Evolutionary conservation across 2,797 vertebrate genomes (phyloP).

Genomic region (Brachyalestes nurse): DNA sequence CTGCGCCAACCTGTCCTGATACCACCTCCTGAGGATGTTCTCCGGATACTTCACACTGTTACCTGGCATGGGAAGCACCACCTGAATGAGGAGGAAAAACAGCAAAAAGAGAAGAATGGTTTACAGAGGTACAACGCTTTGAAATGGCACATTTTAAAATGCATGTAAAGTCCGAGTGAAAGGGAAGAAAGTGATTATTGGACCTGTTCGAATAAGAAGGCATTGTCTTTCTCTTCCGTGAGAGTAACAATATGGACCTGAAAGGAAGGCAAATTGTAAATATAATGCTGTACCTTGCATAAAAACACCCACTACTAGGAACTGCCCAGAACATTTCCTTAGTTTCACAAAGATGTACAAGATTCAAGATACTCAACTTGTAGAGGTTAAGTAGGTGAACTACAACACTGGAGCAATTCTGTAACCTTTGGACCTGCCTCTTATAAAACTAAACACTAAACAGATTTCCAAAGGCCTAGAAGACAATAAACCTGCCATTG

Average conservation of each 20-base stretch:
- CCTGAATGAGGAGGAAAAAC: constrained; percentile 68
- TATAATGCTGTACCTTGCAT: not conserved
- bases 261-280: not conserved
- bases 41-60: constrained; percentile 89
- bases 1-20: constrained; percentile 80
- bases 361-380: too few relatives aligned
- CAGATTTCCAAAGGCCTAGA: too few relatives aligned
- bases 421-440: too few relatives aligned
- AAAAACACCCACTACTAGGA: not conserved
- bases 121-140: not conserved
- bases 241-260: constrained; percentile 78
- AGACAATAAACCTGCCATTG: too few relatives aligned
- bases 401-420: too few relatives aligned
- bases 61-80: constrained; percentile 94
- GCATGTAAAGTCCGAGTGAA: too few relatives aligned
- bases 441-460: too few relatives aligned
- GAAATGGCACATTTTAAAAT: not conserved
- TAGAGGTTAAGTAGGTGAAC: too few relatives aligned
- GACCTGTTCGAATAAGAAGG: constrained; percentile 75
- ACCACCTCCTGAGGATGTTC: constrained; percentile 87
- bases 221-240: constrained; percentile 67
- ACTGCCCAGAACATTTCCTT: not conserved
- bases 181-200: constrained; percentile 2
- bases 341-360: not conserved
- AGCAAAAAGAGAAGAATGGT: not conserved